Evolutionary conservation across 1,140 invertebrate genomes (phyloP).

Genomic region (Drosophila bocqueti): DNA sequence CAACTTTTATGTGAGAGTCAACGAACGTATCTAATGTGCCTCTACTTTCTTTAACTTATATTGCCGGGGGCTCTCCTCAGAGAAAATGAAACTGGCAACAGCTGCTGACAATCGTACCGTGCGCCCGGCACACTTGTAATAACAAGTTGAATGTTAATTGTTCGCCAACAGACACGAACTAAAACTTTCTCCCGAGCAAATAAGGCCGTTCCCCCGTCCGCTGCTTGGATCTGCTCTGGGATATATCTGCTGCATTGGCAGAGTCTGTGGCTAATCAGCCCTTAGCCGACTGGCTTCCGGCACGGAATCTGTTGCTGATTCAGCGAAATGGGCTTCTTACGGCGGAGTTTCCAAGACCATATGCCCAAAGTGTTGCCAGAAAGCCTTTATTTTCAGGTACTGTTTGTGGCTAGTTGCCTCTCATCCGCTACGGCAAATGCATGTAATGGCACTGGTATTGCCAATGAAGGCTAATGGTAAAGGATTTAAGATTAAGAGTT

Average conservation of each 20-base stretch:
- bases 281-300: not conserved
- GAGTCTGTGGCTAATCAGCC: constrained; percentile 17
- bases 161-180: constrained; percentile 65
- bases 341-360: constrained; percentile 16
- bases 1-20: constrained; percentile 17
- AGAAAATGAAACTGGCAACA: constrained; percentile 30
- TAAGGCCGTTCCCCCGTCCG: not conserved
- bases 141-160: constrained; percentile 73
- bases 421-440: constrained; percentile 17
- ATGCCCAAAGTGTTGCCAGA: constrained; percentile 2
- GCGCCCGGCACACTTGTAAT: constrained; percentile 52
- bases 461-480: constrained; percentile 9
- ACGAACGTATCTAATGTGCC: constrained; percentile 12
- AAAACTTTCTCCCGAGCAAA: constrained; percentile 53
- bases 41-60: not conserved
- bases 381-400: constrained; percentile 10
- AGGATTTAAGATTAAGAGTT: not conserved
- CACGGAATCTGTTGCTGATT: constrained; percentile 50
- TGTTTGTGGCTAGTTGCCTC: constrained; percentile 8
- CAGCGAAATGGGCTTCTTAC: constrained; percentile 28
- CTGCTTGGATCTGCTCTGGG: not conserved
- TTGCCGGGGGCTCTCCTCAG: constrained; percentile 5
- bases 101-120: constrained; percentile 32
- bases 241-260: constrained; percentile 35
- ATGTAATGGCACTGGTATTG: constrained; percentile 27